These are phyloP conservation scores for Corapipo altera DNA, from an alignment of 2,113 vertebrate genomes.

Conservation along the genomic window DNA sequence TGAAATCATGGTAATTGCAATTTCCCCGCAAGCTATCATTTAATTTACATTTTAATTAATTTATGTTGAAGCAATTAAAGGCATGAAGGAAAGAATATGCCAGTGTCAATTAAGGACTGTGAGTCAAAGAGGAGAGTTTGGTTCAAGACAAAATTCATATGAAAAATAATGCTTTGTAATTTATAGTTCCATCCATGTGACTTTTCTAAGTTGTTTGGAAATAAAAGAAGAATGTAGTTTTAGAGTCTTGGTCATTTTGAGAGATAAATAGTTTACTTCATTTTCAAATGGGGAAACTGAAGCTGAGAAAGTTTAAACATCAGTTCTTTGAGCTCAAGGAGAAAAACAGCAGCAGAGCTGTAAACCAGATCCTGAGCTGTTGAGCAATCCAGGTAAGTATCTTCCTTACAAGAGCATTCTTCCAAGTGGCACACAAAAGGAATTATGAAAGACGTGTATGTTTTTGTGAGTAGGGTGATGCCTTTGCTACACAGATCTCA, in stretches of 20 bases:
- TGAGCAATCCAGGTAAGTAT: neutral
- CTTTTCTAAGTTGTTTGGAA: neutral
- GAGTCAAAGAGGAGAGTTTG: neutral
- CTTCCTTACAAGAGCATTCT: neutral
- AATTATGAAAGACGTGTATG: accelerated
- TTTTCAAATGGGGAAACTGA: neutral
- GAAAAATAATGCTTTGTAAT: neutral
- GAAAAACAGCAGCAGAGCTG: neutral
- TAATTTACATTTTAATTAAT: conserved; percentile 60
- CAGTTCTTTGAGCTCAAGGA: neutral
- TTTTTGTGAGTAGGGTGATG: neutral
- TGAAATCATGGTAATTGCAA: conserved; percentile 41
- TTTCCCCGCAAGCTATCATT: conserved; percentile 9
- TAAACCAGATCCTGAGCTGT: neutral
- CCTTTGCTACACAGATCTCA: neutral
- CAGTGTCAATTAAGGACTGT: conserved; percentile 6
- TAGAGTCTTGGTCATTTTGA: neutral
- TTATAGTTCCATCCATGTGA: neutral
- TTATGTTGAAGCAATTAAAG: conserved; percentile 36
- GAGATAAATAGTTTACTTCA: neutral
- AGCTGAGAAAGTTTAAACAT: neutral
- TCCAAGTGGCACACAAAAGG: neutral
- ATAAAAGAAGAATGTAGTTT: neutral
- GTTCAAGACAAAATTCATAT: neutral
- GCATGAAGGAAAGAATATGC: neutral